phyloP scores from a whole-genome alignment of 1,140 invertebrate species.

The Drosophila sturtevanti region DNA sequence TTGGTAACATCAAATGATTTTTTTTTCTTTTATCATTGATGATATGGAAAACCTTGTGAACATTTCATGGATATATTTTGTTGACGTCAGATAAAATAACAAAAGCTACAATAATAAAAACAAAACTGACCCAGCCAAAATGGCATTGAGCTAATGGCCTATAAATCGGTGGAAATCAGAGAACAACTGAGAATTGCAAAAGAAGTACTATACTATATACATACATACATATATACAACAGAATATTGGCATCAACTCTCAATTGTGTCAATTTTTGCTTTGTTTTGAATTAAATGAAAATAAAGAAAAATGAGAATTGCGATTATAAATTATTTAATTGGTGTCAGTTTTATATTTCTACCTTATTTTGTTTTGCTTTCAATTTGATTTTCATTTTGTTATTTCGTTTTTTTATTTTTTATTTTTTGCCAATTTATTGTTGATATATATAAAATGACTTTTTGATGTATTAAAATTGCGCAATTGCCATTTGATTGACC shows the following conservation, averaged over 20 bases:
- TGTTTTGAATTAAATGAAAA: slow-evolving; percentile 5
- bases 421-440: slow-evolving; percentile 7
- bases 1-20: slow-evolving; percentile 13
- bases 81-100: slow-evolving; percentile 6
- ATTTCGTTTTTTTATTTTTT: not conserved
- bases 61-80: slow-evolving; percentile 20
- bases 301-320: not conserved
- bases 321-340: slow-evolving; percentile 22
- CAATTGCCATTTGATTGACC: slow-evolving; percentile 9
- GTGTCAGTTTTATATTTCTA: slow-evolving; percentile 23
- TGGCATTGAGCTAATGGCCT: slow-evolving; percentile 28
- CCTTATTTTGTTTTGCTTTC: not conserved
- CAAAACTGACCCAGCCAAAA: slow-evolving; percentile 21
- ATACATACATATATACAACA: too few species aligned
- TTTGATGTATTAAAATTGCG: slow-evolving; percentile 16
- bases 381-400: not conserved
- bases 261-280: slow-evolving; percentile 18
- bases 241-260: not conserved
- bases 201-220: too few species aligned
- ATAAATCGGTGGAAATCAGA: slow-evolving; percentile 7
- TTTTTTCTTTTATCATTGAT: slow-evolving; percentile 13
- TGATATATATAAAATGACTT: not conserved
- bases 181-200: not conserved
- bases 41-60: not conserved
- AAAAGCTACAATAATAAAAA: not conserved